These are phyloP conservation scores for Heliopora coerulea DNA, from an alignment of 92 coral and sea anemone genomes.

Conservation along the genomic window DNA sequence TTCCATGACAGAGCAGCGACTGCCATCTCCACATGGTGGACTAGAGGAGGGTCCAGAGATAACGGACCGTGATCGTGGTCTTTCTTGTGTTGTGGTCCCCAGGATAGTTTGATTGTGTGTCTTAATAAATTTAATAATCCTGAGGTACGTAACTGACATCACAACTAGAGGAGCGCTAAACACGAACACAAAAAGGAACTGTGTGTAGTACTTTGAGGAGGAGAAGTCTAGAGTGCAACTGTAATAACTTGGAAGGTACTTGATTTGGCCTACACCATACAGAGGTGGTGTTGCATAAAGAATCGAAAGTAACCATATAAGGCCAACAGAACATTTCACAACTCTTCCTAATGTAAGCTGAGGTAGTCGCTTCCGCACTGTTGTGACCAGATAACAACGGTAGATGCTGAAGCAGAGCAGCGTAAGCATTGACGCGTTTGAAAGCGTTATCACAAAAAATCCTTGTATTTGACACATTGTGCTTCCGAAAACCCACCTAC, in stretches of 20 bases:
- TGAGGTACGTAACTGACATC: constrained; percentile 54
- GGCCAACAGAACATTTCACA: constrained; percentile 46
- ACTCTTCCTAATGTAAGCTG: constrained; percentile 51
- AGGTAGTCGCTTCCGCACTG: constrained; percentile 45
- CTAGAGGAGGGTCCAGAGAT: neutral
- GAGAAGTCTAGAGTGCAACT: constrained; percentile 64
- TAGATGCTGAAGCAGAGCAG: constrained; percentile 61
- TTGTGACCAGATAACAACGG: constrained; percentile 62
- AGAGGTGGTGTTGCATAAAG: constrained; percentile 58
- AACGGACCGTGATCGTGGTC: neutral
- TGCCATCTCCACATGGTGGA: constrained; percentile 2
- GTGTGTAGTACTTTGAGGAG: constrained; percentile 49
- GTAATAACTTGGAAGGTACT: constrained; percentile 48
- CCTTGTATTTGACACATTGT: constrained; percentile 58
- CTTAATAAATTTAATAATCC: constrained; percentile 59
- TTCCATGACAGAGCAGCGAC: constrained; percentile 22
- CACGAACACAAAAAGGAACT: constrained; percentile 48
- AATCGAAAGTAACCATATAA: constrained; percentile 56
- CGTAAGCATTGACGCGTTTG: constrained; percentile 65
- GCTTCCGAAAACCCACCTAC: constrained; percentile 57
- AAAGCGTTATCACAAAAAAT: constrained; percentile 50
- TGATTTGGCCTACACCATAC: constrained; percentile 59
- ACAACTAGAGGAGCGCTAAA: constrained; percentile 64
- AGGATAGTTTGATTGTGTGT: constrained; percentile 43
- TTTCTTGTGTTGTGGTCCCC: neutral